A percentile compares a stretch with the other conserved stretches of the same genome.
These are phyloP conservation scores for Probaryconus sp. DNA, from an alignment of 1,140 invertebrate genomes.

Conservation along the genomic window DNA sequence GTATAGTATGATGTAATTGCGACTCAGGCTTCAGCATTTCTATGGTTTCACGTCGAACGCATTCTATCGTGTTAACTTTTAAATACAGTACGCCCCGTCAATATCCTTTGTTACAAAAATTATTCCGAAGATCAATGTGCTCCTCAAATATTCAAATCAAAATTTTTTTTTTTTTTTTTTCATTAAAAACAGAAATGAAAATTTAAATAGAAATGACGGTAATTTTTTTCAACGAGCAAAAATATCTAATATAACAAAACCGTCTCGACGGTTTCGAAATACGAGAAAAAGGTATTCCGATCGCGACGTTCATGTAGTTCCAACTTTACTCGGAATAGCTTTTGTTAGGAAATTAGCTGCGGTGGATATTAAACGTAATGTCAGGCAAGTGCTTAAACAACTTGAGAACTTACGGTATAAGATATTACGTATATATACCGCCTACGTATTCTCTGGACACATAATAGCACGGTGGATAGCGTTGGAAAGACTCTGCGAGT, in stretches of 20 bases:
- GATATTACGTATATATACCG: conserved; percentile 49
- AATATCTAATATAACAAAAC: too few relatives aligned
- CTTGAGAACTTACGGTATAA: conserved; percentile 58
- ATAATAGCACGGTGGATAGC: conserved; percentile 48
- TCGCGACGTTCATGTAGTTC: conserved; percentile 10
- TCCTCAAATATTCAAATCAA: too few relatives aligned
- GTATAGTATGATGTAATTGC: conserved; percentile 14
- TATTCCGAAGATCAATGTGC: too few relatives aligned
- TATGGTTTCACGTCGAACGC: conserved; percentile 1
- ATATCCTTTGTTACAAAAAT: too few relatives aligned
- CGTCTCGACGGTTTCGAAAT: too few relatives aligned
- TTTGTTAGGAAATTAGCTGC: conserved; percentile 47
- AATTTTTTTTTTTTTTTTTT: too few relatives aligned
- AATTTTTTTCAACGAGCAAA: too few relatives aligned
- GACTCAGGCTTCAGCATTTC: conserved; percentile 20
- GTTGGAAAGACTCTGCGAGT: conserved; percentile 46
- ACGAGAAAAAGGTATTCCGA: too few relatives aligned
- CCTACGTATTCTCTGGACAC: conserved; percentile 50
- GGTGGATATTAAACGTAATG: conserved; percentile 44
- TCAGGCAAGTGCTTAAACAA: conserved; percentile 49
- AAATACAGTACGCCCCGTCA: conserved; percentile 9
- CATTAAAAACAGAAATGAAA: too few relatives aligned
- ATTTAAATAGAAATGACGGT: too few relatives aligned
- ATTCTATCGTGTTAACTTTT: conserved; percentile 13
- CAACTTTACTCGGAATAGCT: conserved; percentile 20